Base-by-base conservation (phyloP, 2,113 vertebrate species). In the Cephalopholis sonnerati region DNA sequence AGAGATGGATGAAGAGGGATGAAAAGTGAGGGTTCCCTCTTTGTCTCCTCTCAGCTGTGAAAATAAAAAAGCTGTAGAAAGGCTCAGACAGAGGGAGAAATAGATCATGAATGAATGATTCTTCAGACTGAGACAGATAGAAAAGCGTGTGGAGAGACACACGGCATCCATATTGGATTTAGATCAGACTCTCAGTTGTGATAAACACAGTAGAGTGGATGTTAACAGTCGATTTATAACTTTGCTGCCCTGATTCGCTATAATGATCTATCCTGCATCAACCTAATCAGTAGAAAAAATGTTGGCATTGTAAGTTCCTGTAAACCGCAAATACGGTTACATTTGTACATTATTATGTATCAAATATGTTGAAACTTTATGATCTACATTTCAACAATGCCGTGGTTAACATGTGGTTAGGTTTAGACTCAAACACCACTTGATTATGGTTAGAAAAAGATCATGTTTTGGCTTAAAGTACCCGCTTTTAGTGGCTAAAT, bases 31-130 rank as follows among this genome's bases (percentile, higher is more conserved):
- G 18, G 24, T 66, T 70, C 36, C 41, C 20, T 46, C 29, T 50
- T 53, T n/a, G 20, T 78, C 16, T 78, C 48, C 27, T 24, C 51
- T 74, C 50, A 51, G 25, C 51, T 53, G 25, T 39, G 36, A 48
- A 29, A 41, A 50, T 24, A 57, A 72, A 57, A 53, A 20, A 44
- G 41, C 58, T 0, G 11, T 18, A 39, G 41, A 55, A n/a, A 57
- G 27, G 20, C 10, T 27, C 11, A 1, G 12, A 17, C n/a, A 54
- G 9, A 53, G 17, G 39, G 39, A 20, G 50, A 22, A 29, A 27
- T 18, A 36, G n/a, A 65, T 32, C 41, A 48, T 54, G 41, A 72
- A 55, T 39, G 24, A 41, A 2, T 69, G 29, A 7, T 54, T 3
- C 24, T 44, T 36, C 5, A 16, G 58, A 76, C 5, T 11, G 22